Evolutionary conservation across 1,140 invertebrate genomes (phyloP).

Genomic region (Ectropis grisescens): DNA sequence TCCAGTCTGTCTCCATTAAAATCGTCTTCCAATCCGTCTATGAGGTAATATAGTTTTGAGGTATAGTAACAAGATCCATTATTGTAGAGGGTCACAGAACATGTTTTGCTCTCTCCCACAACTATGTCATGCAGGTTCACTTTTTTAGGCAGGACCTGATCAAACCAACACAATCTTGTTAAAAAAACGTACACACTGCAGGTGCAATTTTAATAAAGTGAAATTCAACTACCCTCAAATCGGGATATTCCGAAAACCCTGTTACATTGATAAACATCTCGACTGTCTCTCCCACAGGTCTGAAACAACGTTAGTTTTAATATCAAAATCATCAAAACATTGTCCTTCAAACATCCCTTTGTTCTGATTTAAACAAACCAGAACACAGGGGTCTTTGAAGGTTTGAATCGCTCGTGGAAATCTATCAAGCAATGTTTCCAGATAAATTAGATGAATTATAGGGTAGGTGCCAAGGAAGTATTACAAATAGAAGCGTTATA

Average conservation of each 20-base stretch:
- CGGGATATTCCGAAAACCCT: conserved; percentile 52
- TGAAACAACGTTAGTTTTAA: conserved; percentile 14
- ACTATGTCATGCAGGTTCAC: conserved; percentile 45
- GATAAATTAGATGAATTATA: too few relatives aligned
- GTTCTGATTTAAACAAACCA: too few relatives aligned
- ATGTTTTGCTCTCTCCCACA: conserved; percentile 30
- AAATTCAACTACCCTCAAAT: conserved; percentile 40
- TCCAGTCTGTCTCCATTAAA: conserved; percentile 37
- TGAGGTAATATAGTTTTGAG: conserved; percentile 39
- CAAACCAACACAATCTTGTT: conserved; percentile 1
- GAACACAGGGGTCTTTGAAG: too few relatives aligned
- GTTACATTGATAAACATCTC: conserved; percentile 44
- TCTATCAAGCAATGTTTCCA: too few relatives aligned
- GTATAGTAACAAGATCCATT: conserved; percentile 49
- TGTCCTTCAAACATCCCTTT: too few relatives aligned
- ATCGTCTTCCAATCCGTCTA: conserved; percentile 47
- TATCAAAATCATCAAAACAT: too few relatives aligned
- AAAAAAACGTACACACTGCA: background rate
- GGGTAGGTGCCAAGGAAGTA: too few relatives aligned
- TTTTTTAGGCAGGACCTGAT: conserved; percentile 39
- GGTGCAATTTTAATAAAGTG: too few relatives aligned
- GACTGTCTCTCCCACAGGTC: conserved; percentile 42
- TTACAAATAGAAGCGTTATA: too few relatives aligned
- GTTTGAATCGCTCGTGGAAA: too few relatives aligned
- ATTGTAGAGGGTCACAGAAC: conserved; percentile 41